Evolutionary conservation across 30 jellyfish, hydroid and myxozoan species (phyloP).

Genomic region (Aurelia sp.): DNA sequence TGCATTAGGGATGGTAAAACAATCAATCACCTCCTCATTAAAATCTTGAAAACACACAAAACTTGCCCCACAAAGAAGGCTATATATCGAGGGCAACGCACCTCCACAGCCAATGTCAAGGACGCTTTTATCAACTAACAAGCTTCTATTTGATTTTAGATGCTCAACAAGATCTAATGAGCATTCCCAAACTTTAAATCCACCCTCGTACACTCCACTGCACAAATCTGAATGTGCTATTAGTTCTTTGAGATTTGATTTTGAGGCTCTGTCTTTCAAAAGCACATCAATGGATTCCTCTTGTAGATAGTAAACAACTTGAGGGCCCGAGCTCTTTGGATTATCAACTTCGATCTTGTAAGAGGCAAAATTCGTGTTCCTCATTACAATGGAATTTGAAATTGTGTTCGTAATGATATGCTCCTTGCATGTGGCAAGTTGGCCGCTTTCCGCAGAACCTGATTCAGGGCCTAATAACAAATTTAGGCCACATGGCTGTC

Average conservation of each 20-base stretch:
- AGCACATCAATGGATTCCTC: conserved; percentile 6
- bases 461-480: not conserved
- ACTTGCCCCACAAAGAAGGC: conserved; percentile 70
- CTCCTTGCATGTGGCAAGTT: not conserved
- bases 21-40: conserved; percentile 89
- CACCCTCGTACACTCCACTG: conserved; percentile 97
- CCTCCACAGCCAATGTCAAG: conserved; percentile 98
- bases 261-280: not conserved
- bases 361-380: no score
- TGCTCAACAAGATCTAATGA: conserved; percentile 77
- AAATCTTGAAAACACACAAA: conserved; percentile 88
- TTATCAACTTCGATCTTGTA: no score
- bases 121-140: conserved; percentile 35
- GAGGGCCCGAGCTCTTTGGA: not conserved
- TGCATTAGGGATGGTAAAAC: conserved; percentile 79
- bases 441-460: not conserved
- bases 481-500: no score
- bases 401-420: not conserved
- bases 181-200: conserved; percentile 98
- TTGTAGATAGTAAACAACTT: conserved; percentile 1
- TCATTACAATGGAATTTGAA: not conserved
- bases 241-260: conserved; percentile 8
- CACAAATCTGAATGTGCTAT: conserved; percentile 73
- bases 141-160: conserved; percentile 8
- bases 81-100: conserved; percentile 77